Conservation (phyloP, 2,888 invertebrate genomes). For the Nomada lathburiana region DNA sequence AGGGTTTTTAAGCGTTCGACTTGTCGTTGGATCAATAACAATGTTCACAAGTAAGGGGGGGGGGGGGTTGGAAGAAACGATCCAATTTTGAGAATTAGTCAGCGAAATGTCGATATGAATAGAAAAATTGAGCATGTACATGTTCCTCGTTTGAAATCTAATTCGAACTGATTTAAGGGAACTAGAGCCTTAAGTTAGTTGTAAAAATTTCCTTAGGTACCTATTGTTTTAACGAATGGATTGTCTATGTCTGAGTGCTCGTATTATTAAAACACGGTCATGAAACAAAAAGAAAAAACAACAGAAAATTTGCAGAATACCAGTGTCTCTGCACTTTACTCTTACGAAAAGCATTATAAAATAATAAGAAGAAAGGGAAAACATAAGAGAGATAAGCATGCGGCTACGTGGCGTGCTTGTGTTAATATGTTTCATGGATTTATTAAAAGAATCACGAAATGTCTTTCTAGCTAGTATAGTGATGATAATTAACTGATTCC, state of each 20-base stretch:
- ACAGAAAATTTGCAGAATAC: background rate
- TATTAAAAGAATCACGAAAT: constrained; percentile 63
- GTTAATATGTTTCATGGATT: constrained; percentile 60
- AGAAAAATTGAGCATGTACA: constrained; percentile 8
- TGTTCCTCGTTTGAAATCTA: constrained; percentile 56
- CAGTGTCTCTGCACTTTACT: constrained; percentile 42
- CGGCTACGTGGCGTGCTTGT: constrained; percentile 49
- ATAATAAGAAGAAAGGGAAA: background rate
- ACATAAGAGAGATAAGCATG: constrained; percentile 20
- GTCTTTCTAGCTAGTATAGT: constrained; percentile 72
- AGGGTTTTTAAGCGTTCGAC: constrained; percentile 16
- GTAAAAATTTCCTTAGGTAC: constrained; percentile 68
- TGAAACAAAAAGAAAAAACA: constrained; percentile 6
- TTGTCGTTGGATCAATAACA: constrained; percentile 6
- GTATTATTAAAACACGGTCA: constrained; percentile 39
- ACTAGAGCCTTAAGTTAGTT: constrained; percentile 70
- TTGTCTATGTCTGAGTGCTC: constrained; percentile 67
- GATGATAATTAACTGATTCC: constrained; percentile 72
- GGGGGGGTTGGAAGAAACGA: background rate
- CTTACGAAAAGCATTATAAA: constrained; percentile 20
- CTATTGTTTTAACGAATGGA: constrained; percentile 68
- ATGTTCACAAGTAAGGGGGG: background rate
- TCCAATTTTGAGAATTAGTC: constrained; percentile 16
- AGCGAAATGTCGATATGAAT: background rate
- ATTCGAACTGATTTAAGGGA: constrained; percentile 67